phyloP scores from a whole-genome alignment of 2,888 invertebrate species.

The Oligia strigilis region DNA sequence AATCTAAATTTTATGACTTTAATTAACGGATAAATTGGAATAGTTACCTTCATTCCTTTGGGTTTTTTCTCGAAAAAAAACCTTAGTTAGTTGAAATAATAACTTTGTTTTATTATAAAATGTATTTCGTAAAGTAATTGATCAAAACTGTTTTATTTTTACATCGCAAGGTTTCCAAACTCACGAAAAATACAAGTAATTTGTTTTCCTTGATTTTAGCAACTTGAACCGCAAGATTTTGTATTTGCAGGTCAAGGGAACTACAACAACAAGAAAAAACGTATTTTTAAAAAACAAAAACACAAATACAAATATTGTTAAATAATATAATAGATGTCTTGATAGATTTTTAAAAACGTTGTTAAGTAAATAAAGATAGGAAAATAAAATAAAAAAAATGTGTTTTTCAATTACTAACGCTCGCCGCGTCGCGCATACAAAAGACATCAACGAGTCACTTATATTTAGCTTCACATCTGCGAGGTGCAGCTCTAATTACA shows the following conservation, averaged over 20 bases:
- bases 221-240: constrained; percentile 3
- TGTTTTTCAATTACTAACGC: background rate
- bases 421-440: constrained; percentile 34
- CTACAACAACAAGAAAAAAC: background rate
- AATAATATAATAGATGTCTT: background rate
- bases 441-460: constrained; percentile 63
- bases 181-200: constrained; percentile 38
- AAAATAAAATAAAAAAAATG: background rate
- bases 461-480: constrained; percentile 21
- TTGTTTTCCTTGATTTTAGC: constrained; percentile 32
- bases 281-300: background rate
- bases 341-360: background rate
- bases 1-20: constrained; percentile 22
- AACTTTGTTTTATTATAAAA: background rate
- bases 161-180: constrained; percentile 32
- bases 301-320: background rate
- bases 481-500: constrained; percentile 28
- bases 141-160: constrained; percentile 20
- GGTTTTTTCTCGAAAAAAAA: background rate
- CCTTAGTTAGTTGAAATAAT: background rate
- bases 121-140: constrained; percentile 1
- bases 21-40: background rate
- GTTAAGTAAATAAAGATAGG: background rate
- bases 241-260: constrained; percentile 34
- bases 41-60: background rate